A percentile compares a stretch with the other conserved stretches of the same genome.
Conservation (phyloP, 1,140 invertebrate species). For the Apis mellifera region DNA sequence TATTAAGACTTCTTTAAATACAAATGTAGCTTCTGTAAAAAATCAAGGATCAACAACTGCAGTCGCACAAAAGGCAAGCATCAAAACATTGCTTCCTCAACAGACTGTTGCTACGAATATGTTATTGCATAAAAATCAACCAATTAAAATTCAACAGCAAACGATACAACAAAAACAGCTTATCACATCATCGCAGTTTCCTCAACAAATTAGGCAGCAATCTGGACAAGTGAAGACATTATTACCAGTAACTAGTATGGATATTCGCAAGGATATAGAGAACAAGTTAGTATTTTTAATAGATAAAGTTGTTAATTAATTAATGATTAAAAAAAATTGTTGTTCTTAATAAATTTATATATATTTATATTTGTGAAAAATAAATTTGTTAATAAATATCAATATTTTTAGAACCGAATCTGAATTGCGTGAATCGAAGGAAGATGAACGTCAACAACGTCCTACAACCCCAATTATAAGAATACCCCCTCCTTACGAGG, state of each 20-base stretch:
- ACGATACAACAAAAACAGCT: slow-evolving; percentile 71
- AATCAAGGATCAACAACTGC: slow-evolving; percentile 34
- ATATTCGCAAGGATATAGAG: slow-evolving; percentile 66
- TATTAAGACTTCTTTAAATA: slow-evolving; percentile 72
- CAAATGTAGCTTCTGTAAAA: slow-evolving; percentile 68
- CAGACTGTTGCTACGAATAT: slow-evolving; percentile 60
- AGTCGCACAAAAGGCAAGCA: slow-evolving; percentile 61
- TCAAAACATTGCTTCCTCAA: slow-evolving; percentile 71
- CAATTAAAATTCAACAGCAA: slow-evolving; percentile 72
- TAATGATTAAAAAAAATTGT: no score
- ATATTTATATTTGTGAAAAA: no score
- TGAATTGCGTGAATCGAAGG: slow-evolving; percentile 65
- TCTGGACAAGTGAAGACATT: slow-evolving; percentile 73
- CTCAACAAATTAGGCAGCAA: slow-evolving; percentile 61
- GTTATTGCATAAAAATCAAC: slow-evolving; percentile 60
- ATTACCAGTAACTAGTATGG: slow-evolving; percentile 62
- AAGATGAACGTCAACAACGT: slow-evolving; percentile 65
- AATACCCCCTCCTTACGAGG: slow-evolving; percentile 77
- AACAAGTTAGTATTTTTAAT: slow-evolving; percentile 63
- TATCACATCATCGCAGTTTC: slow-evolving; percentile 60
- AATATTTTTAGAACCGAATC: slow-evolving; percentile 65
- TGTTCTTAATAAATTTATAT: no score
- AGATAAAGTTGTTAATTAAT: no score
- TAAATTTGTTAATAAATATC: no score
- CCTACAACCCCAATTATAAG: slow-evolving; percentile 70